Evolutionary conservation across 2,888 invertebrate species (phyloP), one percentile per base, ranked within the genome.

Genomic region (Drosophila emarginata): DNA sequence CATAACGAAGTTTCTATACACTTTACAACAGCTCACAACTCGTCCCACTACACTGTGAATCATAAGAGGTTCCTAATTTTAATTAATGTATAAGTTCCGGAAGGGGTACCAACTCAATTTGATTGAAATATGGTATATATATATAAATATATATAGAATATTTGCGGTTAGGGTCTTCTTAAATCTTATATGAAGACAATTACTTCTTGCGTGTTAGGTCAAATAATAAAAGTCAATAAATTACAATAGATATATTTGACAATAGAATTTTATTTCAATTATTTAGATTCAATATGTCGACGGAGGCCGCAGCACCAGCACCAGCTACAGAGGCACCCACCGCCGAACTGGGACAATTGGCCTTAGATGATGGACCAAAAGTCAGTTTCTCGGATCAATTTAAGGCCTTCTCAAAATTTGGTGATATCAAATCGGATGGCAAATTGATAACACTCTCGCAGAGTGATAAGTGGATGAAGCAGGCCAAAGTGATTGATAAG

Each of bases 391-490:
- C 94, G 91, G 95, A 95, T 65, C 94, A 94, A 63, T 97, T 97
- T 91, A 95, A 94, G 88, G 94, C 95, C 1, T 97, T 97, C 91
- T 95, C 96, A 6, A 96, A 96, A 92, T 97, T 97, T 90, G 97
- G 97, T 0, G 97, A 97, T 90, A 93, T 94, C 2, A 97, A 97
- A 91, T 95, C 96, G 14, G 97, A 97, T 89, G 97, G 97, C 57
- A 96, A 95, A 91, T 93, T 94, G 51, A 96, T 97, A 74, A 97
- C 97, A 0, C 93, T 97, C n/a, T 96, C 96, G 9, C 97, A 97
- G 91, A 96, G 96, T 88, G 97, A 97, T 91, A 97, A 97, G 92
- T 97, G 97, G 97, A 96, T 97, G 95, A 97, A 97, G 88, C 97
- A 97, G 90, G 97, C 97, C 0, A 96, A 94, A 86, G 94, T 95